A percentile compares a stretch with the other conserved stretches of the same genome.
Evolutionary conservation across 2,113 vertebrate species (phyloP).

Genomic region (Rhabdomys dilectus): DNA sequence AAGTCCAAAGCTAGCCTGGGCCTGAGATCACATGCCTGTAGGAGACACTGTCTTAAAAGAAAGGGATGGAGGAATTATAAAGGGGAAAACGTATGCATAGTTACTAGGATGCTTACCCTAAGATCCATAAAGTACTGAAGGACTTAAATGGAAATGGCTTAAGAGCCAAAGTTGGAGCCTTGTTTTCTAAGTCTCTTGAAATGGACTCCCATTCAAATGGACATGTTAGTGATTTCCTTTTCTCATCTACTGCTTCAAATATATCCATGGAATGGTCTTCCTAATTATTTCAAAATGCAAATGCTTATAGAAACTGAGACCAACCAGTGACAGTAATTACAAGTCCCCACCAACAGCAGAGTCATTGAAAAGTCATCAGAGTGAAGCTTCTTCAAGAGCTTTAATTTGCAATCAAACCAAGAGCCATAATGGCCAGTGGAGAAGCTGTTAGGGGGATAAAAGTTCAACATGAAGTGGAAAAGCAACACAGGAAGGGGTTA

Average conservation of each 20-base stretch:
- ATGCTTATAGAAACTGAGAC: not conserved
- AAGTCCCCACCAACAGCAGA: not conserved
- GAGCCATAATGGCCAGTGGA: not conserved
- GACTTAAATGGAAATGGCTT: not conserved
- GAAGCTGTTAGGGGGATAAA: not conserved
- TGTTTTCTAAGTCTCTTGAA: not conserved
- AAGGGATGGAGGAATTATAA: not conserved
- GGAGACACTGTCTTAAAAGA: not conserved
- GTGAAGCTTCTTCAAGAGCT: not conserved
- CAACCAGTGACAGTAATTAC: not conserved
- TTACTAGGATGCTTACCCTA: constrained; percentile 3
- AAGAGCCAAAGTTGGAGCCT: not conserved
- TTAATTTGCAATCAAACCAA: constrained; percentile 54
- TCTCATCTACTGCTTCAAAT: not conserved
- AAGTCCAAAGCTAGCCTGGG: not conserved
- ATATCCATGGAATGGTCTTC: not conserved
- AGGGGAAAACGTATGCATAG: not conserved
- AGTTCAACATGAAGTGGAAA: not conserved
- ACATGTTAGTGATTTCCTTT: not conserved
- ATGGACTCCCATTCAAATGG: not conserved
- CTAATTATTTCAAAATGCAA: not conserved
- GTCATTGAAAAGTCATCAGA: not conserved
- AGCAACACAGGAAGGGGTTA: not conserved
- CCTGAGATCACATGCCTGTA: not conserved
- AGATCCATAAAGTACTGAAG: not conserved